phyloP scores from a whole-genome alignment of 2,888 invertebrate species.

The Spilosoma lubricipeda region DNA sequence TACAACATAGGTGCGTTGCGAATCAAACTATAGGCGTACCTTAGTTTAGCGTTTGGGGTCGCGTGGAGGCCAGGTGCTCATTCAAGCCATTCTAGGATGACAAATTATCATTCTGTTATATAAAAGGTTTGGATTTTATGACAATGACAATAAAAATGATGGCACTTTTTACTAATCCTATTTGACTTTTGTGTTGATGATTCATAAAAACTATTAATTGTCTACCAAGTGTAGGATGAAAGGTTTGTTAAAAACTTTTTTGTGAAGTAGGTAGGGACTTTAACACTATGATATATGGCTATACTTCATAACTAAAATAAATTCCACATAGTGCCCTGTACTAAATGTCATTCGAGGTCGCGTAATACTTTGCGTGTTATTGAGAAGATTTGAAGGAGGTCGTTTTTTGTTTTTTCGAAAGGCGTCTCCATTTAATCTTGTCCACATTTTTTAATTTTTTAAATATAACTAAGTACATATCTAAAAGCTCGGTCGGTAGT shows the following conservation, averaged over 20 bases:
- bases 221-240: constrained; percentile 35
- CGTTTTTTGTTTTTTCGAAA: too few species aligned
- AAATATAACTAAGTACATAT: too few species aligned
- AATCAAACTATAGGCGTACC: constrained; percentile 63
- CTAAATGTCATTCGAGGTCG: not conserved
- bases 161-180: constrained; percentile 65
- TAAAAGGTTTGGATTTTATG: constrained; percentile 64
- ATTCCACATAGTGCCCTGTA: not conserved
- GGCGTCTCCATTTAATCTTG: too few species aligned
- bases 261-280: constrained; percentile 20
- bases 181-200: constrained; percentile 61
- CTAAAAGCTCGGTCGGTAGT: too few species aligned
- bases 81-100: constrained; percentile 73
- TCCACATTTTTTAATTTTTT: too few species aligned
- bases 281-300: constrained; percentile 15
- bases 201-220: constrained; percentile 51
- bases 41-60: constrained; percentile 64
- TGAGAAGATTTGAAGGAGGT: not conserved
- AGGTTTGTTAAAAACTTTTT: constrained; percentile 42
- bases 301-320: constrained; percentile 21
- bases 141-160: constrained; percentile 72
- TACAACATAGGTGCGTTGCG: constrained; percentile 79
- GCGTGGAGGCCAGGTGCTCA: constrained; percentile 79
- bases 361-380: not conserved
- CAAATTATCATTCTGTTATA: constrained; percentile 83